A percentile compares a stretch with the other conserved stretches of the same genome.
Evolutionary conservation across 2,797 vertebrate species (phyloP).

Genomic region (Danio jaintianensis): DNA sequence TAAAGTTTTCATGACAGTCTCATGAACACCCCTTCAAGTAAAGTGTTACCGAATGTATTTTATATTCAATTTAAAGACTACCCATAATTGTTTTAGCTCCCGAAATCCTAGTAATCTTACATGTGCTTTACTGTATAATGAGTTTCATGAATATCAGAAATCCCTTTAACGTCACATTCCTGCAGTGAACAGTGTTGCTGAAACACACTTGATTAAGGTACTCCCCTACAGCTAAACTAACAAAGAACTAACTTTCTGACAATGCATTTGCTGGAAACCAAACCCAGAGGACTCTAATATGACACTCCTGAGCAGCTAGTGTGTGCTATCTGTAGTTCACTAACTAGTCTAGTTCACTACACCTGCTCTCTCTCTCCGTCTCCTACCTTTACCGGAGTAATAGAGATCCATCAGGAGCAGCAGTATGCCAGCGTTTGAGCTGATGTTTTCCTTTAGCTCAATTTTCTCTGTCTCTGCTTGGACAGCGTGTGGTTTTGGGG

Average conservation of each 20-base stretch:
- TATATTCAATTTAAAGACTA: neutral
- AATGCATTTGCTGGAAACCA: neutral
- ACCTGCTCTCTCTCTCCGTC: constrained; percentile 62
- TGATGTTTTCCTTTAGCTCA: constrained; percentile 47
- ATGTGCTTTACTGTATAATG: neutral
- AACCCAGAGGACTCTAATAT: neutral
- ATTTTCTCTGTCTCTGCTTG: constrained; percentile 44
- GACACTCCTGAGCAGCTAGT: constrained; percentile 53
- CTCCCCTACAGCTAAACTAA: neutral
- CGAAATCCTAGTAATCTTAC: neutral
- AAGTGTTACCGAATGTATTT: too few relatives aligned
- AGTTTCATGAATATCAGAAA: neutral
- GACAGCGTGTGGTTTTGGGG: constrained; percentile 32
- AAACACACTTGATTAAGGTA: neutral
- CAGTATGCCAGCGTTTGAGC: constrained; percentile 11
- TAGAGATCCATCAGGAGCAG: constrained; percentile 72
- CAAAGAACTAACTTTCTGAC: neutral
- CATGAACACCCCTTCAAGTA: too few relatives aligned
- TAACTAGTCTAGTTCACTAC: constrained; percentile 31
- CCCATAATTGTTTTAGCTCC: too few relatives aligned
- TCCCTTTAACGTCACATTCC: neutral
- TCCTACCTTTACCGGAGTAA: constrained; percentile 80
- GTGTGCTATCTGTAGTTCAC: constrained; percentile 44
- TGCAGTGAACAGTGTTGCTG: neutral
- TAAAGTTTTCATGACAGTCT: too few relatives aligned